These are phyloP conservation scores for Druon quercuslanigerum DNA, from an alignment of 1,140 invertebrate genomes.

Conservation along the genomic window DNA sequence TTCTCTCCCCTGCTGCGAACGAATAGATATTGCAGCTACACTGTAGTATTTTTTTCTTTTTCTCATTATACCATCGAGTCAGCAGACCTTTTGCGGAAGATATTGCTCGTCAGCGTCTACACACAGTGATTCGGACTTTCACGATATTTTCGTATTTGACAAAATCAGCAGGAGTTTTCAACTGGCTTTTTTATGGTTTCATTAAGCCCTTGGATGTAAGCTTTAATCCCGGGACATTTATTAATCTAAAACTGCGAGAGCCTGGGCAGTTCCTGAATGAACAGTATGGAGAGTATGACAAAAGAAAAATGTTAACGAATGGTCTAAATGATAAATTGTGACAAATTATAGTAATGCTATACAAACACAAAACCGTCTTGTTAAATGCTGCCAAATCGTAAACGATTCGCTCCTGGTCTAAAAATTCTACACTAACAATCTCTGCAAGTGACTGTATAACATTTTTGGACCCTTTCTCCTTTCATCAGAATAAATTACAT, in stretches of 20 bases:
- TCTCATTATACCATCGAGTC: slow-evolving; percentile 12
- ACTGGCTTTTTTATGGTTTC: not conserved
- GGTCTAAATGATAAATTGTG: no score
- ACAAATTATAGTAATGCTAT: no score
- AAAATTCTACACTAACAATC: no score
- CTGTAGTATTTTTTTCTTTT: slow-evolving; percentile 11
- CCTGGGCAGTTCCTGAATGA: no score
- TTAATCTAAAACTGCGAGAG: not conserved
- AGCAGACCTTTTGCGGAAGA: slow-evolving; percentile 19
- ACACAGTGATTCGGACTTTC: slow-evolving; percentile 7
- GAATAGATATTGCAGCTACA: slow-evolving; percentile 29
- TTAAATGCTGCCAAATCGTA: no score
- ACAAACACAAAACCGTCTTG: no score
- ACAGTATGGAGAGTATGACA: no score
- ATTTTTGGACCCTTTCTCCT: no score
- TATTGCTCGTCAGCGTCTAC: slow-evolving; percentile 26
- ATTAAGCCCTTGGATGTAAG: not conserved
- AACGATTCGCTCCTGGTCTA: no score
- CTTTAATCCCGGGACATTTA: not conserved
- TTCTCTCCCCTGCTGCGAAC: slow-evolving; percentile 22
- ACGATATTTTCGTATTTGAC: slow-evolving; percentile 24
- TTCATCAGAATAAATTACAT: no score
- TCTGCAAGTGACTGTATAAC: no score
- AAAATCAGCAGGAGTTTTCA: slow-evolving; percentile 25
- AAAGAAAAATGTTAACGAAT: no score